Evolutionary conservation across 2,797 vertebrate species (phyloP), one percentile per base, ranked within the genome.

Genomic region (Anabas testudineus): DNA sequence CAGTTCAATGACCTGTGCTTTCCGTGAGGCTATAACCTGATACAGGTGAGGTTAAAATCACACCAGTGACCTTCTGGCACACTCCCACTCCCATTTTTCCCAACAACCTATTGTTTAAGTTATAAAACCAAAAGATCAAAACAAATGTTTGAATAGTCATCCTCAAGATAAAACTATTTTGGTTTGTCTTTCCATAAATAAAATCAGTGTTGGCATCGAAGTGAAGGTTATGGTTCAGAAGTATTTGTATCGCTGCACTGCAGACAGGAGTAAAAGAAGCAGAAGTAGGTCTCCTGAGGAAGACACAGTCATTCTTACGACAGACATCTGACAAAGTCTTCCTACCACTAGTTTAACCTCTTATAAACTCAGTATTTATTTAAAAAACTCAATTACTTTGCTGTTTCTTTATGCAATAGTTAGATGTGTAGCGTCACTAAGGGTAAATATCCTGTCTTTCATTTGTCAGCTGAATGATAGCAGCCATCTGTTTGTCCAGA

Each of bases 381-480:
- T 60, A 61, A 18, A 57, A 56, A 68, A 55, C 28, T 4, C 21
- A 37, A 13, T 24, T 42, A 21, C 48, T n/a, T 24, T 42, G 21
- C 48, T n/a, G 21, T 34, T 30, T 12, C n/a, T 39, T 43, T 28
- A 8, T 57, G 10, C 52, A 15, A 24, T 22, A 22, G 47, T 39
- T 22, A 37, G 56, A n/a, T 43, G 4, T 39, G 16, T n/a, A 2
- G 18, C 51, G 41, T 48, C 18, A 8, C 56, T 62, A 39, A 28
- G 55, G 18, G 22, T 56, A 32, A 78, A 68, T 49, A 37, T 63
- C 34, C 14, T 36, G 19, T 7, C 14, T 30, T 56, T 78, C 9
- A 41, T 71, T 66, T 58, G 24, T 63, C 62, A 83, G 32, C n/a
- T 39, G 21, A 68, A 68, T 24, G 65, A 53, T 49, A 61, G 34